Evolutionary conservation across 64 coral and sea anemone genomes (phyloP).

Genomic region (Montipora cactus): DNA sequence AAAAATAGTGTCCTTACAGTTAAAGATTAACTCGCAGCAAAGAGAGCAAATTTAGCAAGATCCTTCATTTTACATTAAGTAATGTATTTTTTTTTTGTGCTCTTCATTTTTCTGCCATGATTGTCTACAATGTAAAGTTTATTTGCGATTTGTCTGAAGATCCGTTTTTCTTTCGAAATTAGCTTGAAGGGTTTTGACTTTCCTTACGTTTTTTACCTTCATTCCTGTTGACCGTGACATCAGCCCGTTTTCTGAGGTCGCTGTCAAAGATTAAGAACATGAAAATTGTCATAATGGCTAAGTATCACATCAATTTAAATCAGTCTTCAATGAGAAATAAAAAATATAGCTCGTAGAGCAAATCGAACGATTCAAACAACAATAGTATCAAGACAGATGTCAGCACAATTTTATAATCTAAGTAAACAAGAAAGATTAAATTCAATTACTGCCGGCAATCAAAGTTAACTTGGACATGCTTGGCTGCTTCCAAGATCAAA

Average conservation of each 20-base stretch:
- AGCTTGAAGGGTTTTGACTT: background rate
- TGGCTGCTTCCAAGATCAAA: background rate
- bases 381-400: constrained; percentile 46
- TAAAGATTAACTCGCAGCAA: too few species aligned
- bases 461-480: constrained; percentile 31
- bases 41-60: too few species aligned
- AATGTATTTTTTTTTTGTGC: background rate
- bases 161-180: background rate
- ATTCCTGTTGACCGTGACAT: too few species aligned
- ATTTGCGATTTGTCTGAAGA: constrained; percentile 13
- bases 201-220: background rate
- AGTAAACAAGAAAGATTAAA: constrained; percentile 51
- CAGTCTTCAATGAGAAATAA: background rate
- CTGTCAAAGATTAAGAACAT: background rate
- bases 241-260: background rate
- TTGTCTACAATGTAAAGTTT: constrained; percentile 28
- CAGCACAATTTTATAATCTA: constrained; percentile 41
- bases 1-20: too few species aligned
- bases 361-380: background rate
- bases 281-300: too few species aligned
- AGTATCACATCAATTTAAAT: background rate
- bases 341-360: background rate
- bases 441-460: constrained; percentile 44
- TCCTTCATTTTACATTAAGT: too few species aligned
- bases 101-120: background rate